A percentile compares a stretch with the other conserved stretches of the same genome.
Evolutionary conservation across 2,797 vertebrate genomes (phyloP).

Genomic region (Malurus splendens): DNA sequence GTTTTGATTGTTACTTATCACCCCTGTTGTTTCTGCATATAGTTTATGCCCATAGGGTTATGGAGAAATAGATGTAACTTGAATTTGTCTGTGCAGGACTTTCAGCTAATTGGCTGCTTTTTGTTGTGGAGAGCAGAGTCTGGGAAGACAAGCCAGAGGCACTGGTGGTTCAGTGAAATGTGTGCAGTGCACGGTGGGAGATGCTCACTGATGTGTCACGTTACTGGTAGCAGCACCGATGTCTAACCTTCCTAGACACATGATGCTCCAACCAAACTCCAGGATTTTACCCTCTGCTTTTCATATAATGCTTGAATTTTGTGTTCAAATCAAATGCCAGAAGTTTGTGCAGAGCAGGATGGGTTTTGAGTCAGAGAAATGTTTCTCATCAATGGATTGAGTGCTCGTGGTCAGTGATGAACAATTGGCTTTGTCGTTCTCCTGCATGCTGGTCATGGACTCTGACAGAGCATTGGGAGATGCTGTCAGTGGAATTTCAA

Average conservation of each 20-base stretch:
- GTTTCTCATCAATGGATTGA: not conserved
- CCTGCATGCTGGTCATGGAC: not conserved
- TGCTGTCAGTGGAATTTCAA: not conserved
- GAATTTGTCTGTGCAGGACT: not conserved
- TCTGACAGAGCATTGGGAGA: not conserved
- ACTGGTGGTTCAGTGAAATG: not conserved
- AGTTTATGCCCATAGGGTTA: not conserved
- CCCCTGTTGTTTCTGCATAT: not conserved
- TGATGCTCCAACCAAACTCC: not conserved
- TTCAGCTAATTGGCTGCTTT: not conserved
- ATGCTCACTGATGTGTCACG: accelerated
- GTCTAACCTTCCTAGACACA: not conserved
- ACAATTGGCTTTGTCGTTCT: not conserved
- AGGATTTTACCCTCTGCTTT: not conserved
- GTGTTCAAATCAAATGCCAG: not conserved
- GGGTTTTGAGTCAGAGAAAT: not conserved
- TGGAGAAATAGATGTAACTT: not conserved
- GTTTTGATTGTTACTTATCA: not conserved
- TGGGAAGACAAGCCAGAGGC: not conserved
- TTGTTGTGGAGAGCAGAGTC: not conserved
- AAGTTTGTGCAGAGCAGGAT: not conserved
- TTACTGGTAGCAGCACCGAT: not conserved
- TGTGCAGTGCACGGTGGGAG: accelerated
- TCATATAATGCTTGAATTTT: not conserved
- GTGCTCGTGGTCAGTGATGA: not conserved